Conservation (phyloP, 1,140 invertebrate genomes). For the Meloidogyne hapla region DNA sequence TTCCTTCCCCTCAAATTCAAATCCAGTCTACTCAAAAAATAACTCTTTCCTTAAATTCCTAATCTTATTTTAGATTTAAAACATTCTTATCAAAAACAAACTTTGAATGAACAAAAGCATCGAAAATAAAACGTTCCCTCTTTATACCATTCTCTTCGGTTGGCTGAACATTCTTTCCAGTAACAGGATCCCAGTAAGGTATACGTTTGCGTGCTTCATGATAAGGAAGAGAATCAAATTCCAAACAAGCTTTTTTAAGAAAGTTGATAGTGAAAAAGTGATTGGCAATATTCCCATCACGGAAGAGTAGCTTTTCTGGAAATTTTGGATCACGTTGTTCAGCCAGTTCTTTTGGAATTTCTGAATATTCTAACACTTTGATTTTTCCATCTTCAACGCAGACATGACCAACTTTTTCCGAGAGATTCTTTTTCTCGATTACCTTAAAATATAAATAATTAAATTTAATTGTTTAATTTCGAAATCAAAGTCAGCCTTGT, state of each 20-base stretch:
- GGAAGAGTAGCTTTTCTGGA: conserved; percentile 78
- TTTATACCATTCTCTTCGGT: conserved; percentile 89
- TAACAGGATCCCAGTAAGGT: conserved; percentile 76
- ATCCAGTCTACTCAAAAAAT: no score
- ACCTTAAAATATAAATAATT: conserved; percentile 68
- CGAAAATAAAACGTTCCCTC: conserved; percentile 98
- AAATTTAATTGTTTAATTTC: no score
- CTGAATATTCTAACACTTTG: conserved; percentile 90
- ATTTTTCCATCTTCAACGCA: conserved; percentile 28
- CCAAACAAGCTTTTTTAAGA: conserved; percentile 70
- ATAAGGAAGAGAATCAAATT: conserved; percentile 72
- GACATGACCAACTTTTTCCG: conserved; percentile 90
- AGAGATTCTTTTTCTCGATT: conserved; percentile 83
- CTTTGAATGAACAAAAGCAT: conserved; percentile 89
- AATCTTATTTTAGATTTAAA: no score
- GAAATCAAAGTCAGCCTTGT: no score
- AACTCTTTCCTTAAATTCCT: no score
- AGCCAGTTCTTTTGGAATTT: conserved; percentile 83
- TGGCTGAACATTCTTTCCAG: conserved; percentile 73
- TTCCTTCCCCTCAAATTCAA: no score
- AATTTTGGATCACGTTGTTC: conserved; percentile 74
- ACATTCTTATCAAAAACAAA: conserved; percentile 58
- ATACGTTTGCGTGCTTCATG: conserved; percentile 98
- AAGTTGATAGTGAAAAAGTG: conserved; percentile 91
- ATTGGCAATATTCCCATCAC: conserved; percentile 95